Conservation (phyloP, 2,888 invertebrate genomes). For the Apamea crenata region DNA sequence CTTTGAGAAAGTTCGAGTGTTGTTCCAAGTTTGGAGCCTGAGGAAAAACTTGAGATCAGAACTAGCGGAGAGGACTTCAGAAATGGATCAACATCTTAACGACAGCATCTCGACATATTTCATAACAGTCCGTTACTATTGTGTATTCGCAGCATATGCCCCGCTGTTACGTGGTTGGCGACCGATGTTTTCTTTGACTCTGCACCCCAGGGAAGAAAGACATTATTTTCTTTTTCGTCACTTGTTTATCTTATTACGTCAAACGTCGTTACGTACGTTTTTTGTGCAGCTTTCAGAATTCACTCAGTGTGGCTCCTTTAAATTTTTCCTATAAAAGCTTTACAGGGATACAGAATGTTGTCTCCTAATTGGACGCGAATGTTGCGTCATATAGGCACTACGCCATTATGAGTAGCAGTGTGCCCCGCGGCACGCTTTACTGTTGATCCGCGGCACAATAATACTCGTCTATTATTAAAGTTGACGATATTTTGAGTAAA, state of each 20-base stretch:
- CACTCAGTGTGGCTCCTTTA: conserved; percentile 38
- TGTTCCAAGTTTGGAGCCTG: conserved; percentile 60
- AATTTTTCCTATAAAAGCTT: conserved; percentile 55
- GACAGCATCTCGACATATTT: conserved; percentile 48
- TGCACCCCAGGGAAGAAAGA: conserved; percentile 25
- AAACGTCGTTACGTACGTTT: conserved; percentile 49
- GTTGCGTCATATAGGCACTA: conserved; percentile 31
- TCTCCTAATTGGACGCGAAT: conserved; percentile 58
- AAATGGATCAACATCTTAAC: conserved; percentile 62
- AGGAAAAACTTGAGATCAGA: conserved; percentile 58
- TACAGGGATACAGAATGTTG: conserved; percentile 47
- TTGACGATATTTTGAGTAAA: conserved; percentile 27
- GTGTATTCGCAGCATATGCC: conserved; percentile 4
- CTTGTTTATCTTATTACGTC: conserved; percentile 54
- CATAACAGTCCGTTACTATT: conserved; percentile 23
- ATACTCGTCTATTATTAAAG: conserved; percentile 14
- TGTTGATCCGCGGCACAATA: conserved; percentile 23
- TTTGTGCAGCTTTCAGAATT: conserved; percentile 51
- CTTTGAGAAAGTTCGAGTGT: conserved; percentile 59
- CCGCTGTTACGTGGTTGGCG: neutral
- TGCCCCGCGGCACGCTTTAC: conserved; percentile 31
- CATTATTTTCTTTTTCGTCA: conserved; percentile 46
- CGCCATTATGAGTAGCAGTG: conserved; percentile 20
- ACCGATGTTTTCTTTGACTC: conserved; percentile 12
- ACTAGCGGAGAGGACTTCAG: conserved; percentile 49